phyloP scores from a whole-genome alignment of 1,140 invertebrate genomes.

The Bicyclus anynana region DNA sequence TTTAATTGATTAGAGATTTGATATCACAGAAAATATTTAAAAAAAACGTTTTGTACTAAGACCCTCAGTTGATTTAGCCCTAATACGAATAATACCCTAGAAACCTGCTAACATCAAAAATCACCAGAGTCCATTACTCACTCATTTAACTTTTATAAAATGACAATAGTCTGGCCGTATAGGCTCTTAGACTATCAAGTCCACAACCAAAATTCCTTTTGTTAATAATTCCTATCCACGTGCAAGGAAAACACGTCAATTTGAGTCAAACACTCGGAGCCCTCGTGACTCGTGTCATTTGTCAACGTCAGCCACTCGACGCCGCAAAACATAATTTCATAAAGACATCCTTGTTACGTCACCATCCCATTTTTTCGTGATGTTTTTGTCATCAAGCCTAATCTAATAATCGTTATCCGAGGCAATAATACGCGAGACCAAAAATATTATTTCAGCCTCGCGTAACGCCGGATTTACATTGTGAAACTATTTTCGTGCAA shows the following conservation, averaged over 20 bases:
- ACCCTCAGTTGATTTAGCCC: no score
- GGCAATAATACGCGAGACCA: neutral
- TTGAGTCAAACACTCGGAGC: slow-evolving; percentile 66
- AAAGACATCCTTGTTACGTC: slow-evolving; percentile 66
- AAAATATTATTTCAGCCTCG: neutral
- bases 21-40: no score
- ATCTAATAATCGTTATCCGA: slow-evolving; percentile 32
- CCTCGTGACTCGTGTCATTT: slow-evolving; percentile 57
- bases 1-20: no score
- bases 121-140: no score
- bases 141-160: no score
- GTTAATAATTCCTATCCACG: slow-evolving; percentile 47
- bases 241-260: slow-evolving; percentile 58
- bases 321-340: slow-evolving; percentile 68
- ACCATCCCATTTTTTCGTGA: slow-evolving; percentile 26
- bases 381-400: slow-evolving; percentile 34
- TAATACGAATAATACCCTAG: no score
- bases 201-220: slow-evolving; percentile 10
- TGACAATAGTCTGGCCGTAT: no score
- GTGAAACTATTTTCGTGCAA: no score
- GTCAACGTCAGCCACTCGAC: slow-evolving; percentile 65
- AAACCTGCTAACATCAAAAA: no score
- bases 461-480: no score
- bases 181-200: no score
- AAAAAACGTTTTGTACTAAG: no score